phyloP scores from a whole-genome alignment of 2,797 vertebrate species.

The Glossophaga mutica region DNA sequence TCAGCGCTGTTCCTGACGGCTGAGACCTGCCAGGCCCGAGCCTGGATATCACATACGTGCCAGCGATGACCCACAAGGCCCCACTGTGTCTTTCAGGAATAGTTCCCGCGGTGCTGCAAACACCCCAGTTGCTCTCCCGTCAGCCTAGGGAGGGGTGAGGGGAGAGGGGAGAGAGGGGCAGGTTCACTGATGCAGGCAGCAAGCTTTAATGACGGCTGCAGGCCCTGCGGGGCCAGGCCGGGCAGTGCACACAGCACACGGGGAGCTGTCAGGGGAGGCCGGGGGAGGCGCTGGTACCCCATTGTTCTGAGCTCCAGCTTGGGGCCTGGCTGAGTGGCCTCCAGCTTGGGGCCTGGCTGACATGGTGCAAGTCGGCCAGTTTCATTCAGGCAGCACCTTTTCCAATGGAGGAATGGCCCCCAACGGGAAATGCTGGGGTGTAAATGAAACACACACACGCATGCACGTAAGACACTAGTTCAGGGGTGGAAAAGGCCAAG shows the following conservation, averaged over 20 bases:
- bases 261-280: not conserved
- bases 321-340: not conserved
- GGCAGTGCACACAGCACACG: rapidly evolving
- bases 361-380: not conserved
- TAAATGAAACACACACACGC: not conserved
- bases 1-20: not conserved
- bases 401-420: not conserved
- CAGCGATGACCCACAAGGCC: not conserved
- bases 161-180: not conserved
- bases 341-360: not conserved
- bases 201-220: not conserved
- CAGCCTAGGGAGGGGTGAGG: not conserved
- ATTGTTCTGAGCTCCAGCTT: not conserved
- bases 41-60: not conserved
- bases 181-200: rapidly evolving
- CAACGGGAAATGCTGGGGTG: not conserved
- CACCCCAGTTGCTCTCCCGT: not conserved
- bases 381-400: not conserved
- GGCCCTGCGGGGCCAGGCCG: not conserved
- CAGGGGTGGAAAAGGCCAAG: not conserved
- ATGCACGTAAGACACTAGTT: not conserved
- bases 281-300: not conserved
- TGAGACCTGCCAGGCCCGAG: not conserved
- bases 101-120: not conserved
- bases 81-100: not conserved